Evolutionary conservation across 2,888 invertebrate species (phyloP).

Genomic region (Tryphoninae sp.): DNA sequence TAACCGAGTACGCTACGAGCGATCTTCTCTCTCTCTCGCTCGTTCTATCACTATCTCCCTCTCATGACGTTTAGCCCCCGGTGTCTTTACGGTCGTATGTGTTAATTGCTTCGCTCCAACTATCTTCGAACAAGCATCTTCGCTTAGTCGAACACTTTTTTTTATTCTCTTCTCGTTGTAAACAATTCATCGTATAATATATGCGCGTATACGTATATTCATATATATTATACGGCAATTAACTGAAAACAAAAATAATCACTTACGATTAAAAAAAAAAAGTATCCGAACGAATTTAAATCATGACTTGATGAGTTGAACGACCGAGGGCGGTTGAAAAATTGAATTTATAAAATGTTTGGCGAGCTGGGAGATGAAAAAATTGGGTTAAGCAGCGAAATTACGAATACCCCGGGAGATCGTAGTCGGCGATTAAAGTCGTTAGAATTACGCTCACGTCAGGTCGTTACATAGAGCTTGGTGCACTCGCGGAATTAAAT

Average conservation of each 20-base stretch:
- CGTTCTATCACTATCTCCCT: neutral
- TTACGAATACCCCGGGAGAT: neutral
- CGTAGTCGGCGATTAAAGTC: neutral
- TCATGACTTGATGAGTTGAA: neutral
- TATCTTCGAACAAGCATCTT: constrained; percentile 52
- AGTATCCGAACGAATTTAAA: neutral
- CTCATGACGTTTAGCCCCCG: constrained; percentile 60
- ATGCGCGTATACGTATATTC: neutral
- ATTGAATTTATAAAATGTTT: neutral
- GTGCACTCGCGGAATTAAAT: constrained; percentile 5
- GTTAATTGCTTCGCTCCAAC: constrained; percentile 64
- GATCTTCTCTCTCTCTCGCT: constrained; percentile 34
- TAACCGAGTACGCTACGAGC: constrained; percentile 56
- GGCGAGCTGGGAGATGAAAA: no score
- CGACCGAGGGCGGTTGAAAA: neutral
- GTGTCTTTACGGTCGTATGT: constrained; percentile 59
- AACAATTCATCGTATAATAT: neutral
- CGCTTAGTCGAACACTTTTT: constrained; percentile 29
- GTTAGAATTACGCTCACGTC: neutral
- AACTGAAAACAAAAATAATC: neutral
- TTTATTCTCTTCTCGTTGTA: constrained; percentile 8
- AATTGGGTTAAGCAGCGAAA: neutral
- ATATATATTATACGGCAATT: neutral
- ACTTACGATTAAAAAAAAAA: neutral
- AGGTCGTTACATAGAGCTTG: neutral